Base-by-base conservation (phyloP, 2,888 invertebrate genomes). In the Apamea epomidion region DNA sequence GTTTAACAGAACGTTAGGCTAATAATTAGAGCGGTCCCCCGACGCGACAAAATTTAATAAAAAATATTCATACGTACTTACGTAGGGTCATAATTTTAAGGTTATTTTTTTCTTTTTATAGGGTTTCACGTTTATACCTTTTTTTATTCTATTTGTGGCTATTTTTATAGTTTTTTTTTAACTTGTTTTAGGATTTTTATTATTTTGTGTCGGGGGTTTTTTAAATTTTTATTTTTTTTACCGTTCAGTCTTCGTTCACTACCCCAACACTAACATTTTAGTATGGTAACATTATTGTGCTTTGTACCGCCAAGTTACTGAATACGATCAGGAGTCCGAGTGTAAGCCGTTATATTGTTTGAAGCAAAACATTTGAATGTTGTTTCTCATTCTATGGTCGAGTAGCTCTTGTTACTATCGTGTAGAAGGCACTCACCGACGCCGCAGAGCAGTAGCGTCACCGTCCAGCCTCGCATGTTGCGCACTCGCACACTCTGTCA, bases 381-480 rank as follows among this genome's bases (percentile, higher is more conserved):
- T 5, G 14, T 29, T 29, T 58, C n/a, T 25, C 25, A 25, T 58
- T 71, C 1, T 60, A 37, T 58, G 25, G 25, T 32, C 32, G 25
- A 10, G 25, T 58, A 54, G 70, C 18, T 25, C 25, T 29, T 25
- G 29, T 14, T 51, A 37, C 2, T 58, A 75, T 32, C 75, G 18
- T 75, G 18, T 42, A 29, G 18, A 14, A 0, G 8, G 25, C 67
- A 80, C 87, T 87, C 72, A 87, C 87, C 83, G 48, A 74, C 18
- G 37, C 54, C 74, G 76, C 88, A 87, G 14, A 87, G 80, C 80
- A 78, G 77, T 76, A 86, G 70, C 69, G 79, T 67, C 51, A 68
- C n/a, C 10, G 58, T 70, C 83, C 78, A 83, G 42, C 14, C 58
- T 45, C 48, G 54, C 85, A 86, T 86, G 78, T 45, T 54, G 32